These are phyloP conservation scores for Heliconius ismenius DNA, from an alignment of 2,888 invertebrate species.

Conservation along the genomic window DNA sequence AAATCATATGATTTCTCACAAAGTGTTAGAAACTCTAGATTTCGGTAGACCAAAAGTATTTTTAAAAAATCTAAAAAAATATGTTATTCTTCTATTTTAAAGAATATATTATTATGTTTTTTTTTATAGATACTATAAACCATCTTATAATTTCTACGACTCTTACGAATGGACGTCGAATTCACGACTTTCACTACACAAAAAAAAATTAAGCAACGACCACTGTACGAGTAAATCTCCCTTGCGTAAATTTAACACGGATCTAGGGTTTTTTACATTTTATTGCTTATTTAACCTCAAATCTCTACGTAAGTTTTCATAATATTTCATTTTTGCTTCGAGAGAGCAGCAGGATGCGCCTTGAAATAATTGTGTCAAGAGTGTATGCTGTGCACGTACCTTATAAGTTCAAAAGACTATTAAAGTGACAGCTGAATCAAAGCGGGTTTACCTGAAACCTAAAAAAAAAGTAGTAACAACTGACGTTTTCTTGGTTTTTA, in stretches of 20 bases:
- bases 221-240: not conserved
- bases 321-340: not conserved
- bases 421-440: not conserved
- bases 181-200: not conserved
- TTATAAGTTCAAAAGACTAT: not conserved
- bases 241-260: slow-evolving; percentile 7
- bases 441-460: not conserved
- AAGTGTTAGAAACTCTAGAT: too few relatives aligned
- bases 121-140: too few relatives aligned
- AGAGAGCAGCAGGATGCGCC: slow-evolving; percentile 14
- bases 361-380: slow-evolving; percentile 15
- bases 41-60: too few relatives aligned
- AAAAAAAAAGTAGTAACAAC: not conserved
- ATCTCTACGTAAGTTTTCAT: not conserved
- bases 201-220: not conserved
- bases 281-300: not conserved
- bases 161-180: not conserved
- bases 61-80: too few relatives aligned
- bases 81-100: too few relatives aligned
- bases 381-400: not conserved
- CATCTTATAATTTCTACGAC: not conserved
- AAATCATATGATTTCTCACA: too few relatives aligned
- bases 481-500: too few relatives aligned
- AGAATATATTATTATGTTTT: too few relatives aligned
- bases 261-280: slow-evolving; percentile 8